Base-by-base conservation (phyloP, 1,140 invertebrate species). In the Samia ricini region DNA sequence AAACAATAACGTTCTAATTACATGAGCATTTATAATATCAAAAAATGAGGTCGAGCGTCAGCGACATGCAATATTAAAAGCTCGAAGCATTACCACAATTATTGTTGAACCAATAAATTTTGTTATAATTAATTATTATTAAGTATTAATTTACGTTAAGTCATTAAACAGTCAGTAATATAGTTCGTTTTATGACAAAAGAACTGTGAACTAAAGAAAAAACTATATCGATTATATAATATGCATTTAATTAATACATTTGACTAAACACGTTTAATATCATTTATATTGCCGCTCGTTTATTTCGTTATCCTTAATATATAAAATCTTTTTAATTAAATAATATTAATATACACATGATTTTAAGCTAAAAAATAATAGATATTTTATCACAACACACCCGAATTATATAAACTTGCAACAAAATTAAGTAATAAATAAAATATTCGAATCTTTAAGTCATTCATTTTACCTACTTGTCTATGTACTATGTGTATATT, bases 41-140 rank as follows among this genome's bases (percentile, higher is more conserved):
- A 23, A 8, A 49, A 60, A 57, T 8, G 21, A 10, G 5, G 33
- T 8, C 15, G 10, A n/a, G 5, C 23, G 3, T 33, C 19, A 59
- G 56, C 64, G 54, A 62, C 64, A 66, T 66, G 64, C 64, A 62
- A 50, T 23, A 54, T 29, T 29, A 19, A 20, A 62, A 58, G 56
- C 36, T n/a, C 56, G n/a, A 19, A 48, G 19, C 33, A 12, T 49
- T 58, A 22, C 12, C n/a, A 42, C 3, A 15, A 29, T 29, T 23
- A 56, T 19, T 6, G 24, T 56, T 7, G 18, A 56, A 23, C n/a
- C 54, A 20, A 21, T 52, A 15, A 21, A 20, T 52, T 23, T 20
- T 52, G 50, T 52, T 52, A 23, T 21, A 5, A 52, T 52, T 21
- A 52, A 52, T 23, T 52, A 23, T 19, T 7, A 0, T 52, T 20